Conservation (phyloP, 2,888 invertebrate species). For the Osmoderma eremita region DNA sequence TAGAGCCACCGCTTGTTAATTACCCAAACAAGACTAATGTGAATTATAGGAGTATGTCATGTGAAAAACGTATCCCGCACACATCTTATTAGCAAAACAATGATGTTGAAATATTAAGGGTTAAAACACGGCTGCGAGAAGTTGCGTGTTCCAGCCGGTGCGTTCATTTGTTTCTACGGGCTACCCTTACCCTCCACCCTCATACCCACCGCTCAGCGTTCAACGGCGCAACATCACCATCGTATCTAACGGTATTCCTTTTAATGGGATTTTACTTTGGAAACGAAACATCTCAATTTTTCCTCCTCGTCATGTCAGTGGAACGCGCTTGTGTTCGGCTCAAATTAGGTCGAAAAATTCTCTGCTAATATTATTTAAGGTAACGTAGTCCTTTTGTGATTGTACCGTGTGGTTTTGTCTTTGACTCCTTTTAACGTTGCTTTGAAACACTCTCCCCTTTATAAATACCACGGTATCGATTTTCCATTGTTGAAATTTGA, state of each 20-base stretch:
- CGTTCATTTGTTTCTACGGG: constrained; percentile 43
- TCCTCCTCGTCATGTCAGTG: not conserved
- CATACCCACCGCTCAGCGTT: not conserved
- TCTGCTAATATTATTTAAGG: constrained; percentile 11
- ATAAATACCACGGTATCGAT: too few species aligned
- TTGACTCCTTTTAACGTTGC: too few species aligned
- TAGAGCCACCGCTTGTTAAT: constrained; percentile 42
- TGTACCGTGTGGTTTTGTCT: too few species aligned
- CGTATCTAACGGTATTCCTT: constrained; percentile 26
- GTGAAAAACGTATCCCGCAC: constrained; percentile 46
- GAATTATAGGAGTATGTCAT: constrained; percentile 43
- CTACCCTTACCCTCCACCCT: not conserved
- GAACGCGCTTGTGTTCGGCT: not conserved
- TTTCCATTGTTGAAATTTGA: too few species aligned
- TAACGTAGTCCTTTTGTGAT: not conserved
- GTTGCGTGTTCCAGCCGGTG: constrained; percentile 43
- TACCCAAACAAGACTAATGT: constrained; percentile 46
- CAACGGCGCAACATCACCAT: not conserved
- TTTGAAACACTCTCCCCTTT: too few species aligned
- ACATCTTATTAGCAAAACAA: constrained; percentile 46
- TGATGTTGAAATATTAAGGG: constrained; percentile 47
- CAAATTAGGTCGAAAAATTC: constrained; percentile 4
- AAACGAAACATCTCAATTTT: constrained; percentile 32
- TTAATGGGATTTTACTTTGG: constrained; percentile 24
- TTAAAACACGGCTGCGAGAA: constrained; percentile 25